Evolutionary conservation across 2,888 invertebrate genomes (phyloP).

Genomic region (Ectemnius lituratus): DNA sequence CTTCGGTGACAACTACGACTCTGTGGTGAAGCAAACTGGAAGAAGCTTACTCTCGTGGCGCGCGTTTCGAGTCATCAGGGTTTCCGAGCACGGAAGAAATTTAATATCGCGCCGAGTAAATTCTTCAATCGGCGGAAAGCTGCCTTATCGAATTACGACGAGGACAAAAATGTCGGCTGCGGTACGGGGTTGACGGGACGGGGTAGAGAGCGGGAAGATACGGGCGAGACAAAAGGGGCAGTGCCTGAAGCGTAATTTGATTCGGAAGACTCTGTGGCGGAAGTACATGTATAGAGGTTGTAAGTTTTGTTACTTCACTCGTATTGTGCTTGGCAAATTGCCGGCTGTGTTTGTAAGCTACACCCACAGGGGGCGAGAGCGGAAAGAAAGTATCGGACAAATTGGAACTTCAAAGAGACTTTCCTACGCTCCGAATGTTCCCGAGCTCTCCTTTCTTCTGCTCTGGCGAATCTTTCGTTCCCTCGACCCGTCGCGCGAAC

Average conservation of each 20-base stretch:
- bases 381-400: constrained; percentile 45
- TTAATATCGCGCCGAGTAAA: constrained; percentile 10
- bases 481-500: neutral
- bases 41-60: neutral
- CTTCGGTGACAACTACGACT: no score
- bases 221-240: no score
- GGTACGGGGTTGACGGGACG: no score
- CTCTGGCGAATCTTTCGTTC: neutral
- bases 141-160: constrained; percentile 20
- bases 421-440: constrained; percentile 9
- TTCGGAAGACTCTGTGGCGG: constrained; percentile 34
- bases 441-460: neutral
- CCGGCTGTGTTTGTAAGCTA: constrained; percentile 46
- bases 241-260: constrained; percentile 48
- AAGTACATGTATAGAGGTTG: constrained; percentile 12
- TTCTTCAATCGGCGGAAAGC: constrained; percentile 14
- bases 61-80: constrained; percentile 1
- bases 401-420: constrained; percentile 52
- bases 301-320: constrained; percentile 23
- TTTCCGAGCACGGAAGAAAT: neutral
- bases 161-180: neutral
- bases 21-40: no score
- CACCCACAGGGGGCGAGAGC: constrained; percentile 32
- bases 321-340: constrained; percentile 62
- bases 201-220: no score